phyloP scores from a whole-genome alignment of 2,888 invertebrate species.

The Gymnosoma rotundatum region DNA sequence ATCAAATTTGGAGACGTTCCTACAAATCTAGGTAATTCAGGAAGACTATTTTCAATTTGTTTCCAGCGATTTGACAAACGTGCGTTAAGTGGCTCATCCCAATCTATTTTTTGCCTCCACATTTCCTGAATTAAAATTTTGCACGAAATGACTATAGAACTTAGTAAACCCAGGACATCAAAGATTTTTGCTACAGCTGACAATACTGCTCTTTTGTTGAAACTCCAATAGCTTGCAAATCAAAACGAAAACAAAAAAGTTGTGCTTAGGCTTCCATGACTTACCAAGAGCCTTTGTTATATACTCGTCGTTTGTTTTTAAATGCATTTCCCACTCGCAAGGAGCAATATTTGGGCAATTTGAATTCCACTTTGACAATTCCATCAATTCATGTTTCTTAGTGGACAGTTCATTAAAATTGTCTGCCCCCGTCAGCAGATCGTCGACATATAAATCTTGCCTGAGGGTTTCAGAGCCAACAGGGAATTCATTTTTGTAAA shows the following conservation, averaged over 20 bases:
- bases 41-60: constrained; percentile 22
- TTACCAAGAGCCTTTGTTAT: no score
- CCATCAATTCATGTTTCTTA: no score
- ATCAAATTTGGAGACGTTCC: constrained; percentile 26
- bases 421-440: constrained; percentile 63
- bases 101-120: constrained; percentile 40
- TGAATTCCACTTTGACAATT: no score
- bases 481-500: constrained; percentile 61
- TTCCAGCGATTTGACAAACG: background rate
- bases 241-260: background rate
- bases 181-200: constrained; percentile 53
- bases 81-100: constrained; percentile 28
- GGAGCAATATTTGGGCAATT: no score
- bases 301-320: constrained; percentile 22
- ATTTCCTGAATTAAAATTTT: constrained; percentile 53
- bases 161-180: constrained; percentile 26
- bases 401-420: background rate
- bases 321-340: background rate
- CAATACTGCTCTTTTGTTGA: no score
- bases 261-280: constrained; percentile 14
- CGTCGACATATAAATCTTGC: constrained; percentile 70
- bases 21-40: constrained; percentile 30
- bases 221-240: no score
- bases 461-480: constrained; percentile 63
- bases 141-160: constrained; percentile 28